Percentiles rank a stretch among this genome's conserved stretches.
Conservation (phyloP, 2,888 invertebrate genomes). For the Megastigmus dorsalis region DNA sequence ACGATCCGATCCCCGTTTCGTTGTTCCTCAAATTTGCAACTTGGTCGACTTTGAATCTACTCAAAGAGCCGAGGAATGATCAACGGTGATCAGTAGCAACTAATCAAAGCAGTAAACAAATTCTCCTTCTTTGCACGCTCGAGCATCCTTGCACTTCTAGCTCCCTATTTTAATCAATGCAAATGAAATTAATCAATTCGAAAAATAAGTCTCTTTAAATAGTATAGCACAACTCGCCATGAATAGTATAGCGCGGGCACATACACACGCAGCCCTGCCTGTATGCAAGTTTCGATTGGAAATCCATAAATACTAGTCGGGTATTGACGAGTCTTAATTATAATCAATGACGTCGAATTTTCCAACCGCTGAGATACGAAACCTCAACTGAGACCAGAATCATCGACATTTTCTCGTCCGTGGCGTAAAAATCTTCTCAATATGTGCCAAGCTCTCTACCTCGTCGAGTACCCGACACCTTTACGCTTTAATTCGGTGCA, state of each 20-base stretch:
- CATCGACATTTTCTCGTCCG: constrained; percentile 6
- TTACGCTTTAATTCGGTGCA: constrained; percentile 55
- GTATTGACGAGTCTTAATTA: constrained; percentile 30
- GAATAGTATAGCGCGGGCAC: not conserved
- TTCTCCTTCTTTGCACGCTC: too few species aligned
- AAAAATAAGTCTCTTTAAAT: not conserved
- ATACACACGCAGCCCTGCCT: not conserved
- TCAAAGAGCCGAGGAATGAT: too few species aligned
- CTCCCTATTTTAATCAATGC: too few species aligned
- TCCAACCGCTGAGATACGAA: constrained; percentile 1
- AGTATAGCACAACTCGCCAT: not conserved
- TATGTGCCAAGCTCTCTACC: not conserved
- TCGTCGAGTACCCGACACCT: constrained; percentile 15
- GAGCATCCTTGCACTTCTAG: too few species aligned
- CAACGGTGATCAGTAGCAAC: too few species aligned
- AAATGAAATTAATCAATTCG: constrained; percentile 9
- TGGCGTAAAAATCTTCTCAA: not conserved
- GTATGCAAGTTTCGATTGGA: constrained; percentile 2
- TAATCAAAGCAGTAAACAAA: too few species aligned
- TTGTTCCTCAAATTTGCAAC: too few species aligned
- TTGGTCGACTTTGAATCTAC: too few species aligned
- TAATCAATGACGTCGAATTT: constrained; percentile 17
- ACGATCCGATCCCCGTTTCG: too few species aligned
- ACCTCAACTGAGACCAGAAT: too few species aligned
- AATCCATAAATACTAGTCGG: constrained; percentile 28